A percentile compares a stretch with the other conserved stretches of the same genome.
These are phyloP conservation scores for Aptenodytes forsteri DNA, from an alignment of 2,113 vertebrate species.

Conservation along the genomic window DNA sequence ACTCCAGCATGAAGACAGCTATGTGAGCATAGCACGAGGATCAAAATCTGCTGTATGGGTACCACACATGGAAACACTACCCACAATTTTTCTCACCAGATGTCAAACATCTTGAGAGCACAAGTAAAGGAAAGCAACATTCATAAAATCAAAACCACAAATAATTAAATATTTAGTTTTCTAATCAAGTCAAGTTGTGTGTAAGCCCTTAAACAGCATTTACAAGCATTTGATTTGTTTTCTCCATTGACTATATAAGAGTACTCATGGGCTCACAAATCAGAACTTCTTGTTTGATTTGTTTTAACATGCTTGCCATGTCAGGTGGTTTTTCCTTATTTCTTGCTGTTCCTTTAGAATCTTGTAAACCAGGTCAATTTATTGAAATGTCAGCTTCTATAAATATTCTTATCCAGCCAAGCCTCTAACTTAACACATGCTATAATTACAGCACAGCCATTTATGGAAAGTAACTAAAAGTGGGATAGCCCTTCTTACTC, in stretches of 20 bases:
- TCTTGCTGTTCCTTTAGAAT: conserved; percentile 34
- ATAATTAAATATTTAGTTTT: conserved; percentile 73
- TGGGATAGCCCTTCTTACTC: conserved; percentile 17
- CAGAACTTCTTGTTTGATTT: conserved; percentile 46
- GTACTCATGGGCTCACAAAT: conserved; percentile 16
- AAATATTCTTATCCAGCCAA: conserved; percentile 52
- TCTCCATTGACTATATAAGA: conserved; percentile 26
- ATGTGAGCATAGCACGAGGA: neutral
- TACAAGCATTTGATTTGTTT: conserved; percentile 63
- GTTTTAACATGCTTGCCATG: conserved; percentile 1
- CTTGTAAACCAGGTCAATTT: conserved; percentile 47
- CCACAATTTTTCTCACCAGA: conserved; percentile 33
- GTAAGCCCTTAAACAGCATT: conserved; percentile 58
- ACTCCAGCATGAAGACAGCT: neutral
- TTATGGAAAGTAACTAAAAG: conserved; percentile 25
- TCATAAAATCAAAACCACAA: conserved; percentile 66
- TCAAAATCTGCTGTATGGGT: neutral
- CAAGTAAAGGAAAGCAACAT: conserved; percentile 54
- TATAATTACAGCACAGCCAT: conserved; percentile 51
- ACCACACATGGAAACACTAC: conserved; percentile 43
- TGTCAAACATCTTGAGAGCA: conserved; percentile 43
- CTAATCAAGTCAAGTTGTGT: conserved; percentile 70
- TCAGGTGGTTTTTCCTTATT: conserved; percentile 49
- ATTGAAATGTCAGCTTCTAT: conserved; percentile 57
- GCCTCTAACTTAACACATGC: conserved; percentile 28